Evolutionary conservation across 30 jellyfish, hydroid and myxozoan species (phyloP).

Genomic region (Euphysa ruthae): DNA sequence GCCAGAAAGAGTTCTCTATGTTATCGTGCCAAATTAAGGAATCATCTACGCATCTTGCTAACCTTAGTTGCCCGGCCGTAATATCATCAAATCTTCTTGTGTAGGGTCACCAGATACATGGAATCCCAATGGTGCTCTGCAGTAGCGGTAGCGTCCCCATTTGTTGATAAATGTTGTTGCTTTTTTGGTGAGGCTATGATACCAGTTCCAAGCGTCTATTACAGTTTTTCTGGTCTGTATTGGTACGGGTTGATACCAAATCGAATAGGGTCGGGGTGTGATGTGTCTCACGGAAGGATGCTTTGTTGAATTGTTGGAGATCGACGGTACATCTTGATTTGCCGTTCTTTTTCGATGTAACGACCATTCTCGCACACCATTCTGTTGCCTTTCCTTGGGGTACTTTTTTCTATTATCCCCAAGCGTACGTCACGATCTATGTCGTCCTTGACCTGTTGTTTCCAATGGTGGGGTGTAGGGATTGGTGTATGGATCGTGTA

Average conservation of each 20-base stretch:
- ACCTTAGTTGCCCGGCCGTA: not conserved
- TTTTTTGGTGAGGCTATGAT: conserved; percentile 35
- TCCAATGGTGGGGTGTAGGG: conserved; percentile 41
- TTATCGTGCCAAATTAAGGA: conserved; percentile 19
- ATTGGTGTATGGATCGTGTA: conserved; percentile 22
- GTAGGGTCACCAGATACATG: conserved; percentile 48
- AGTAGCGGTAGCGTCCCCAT: conserved; percentile 55
- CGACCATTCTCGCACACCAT: too few relatives aligned
- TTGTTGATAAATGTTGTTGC: conserved; percentile 37
- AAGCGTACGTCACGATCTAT: conserved; percentile 18
- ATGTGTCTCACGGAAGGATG: conserved; percentile 55
- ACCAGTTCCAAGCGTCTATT: conserved; percentile 64
- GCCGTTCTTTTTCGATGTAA: too few relatives aligned
- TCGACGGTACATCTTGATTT: conserved; percentile 44
- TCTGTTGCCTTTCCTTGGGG: conserved; percentile 44
- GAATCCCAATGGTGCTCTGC: conserved; percentile 44
- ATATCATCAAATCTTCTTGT: conserved; percentile 40
- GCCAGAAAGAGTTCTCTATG: conserved; percentile 31
- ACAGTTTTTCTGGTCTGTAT: conserved; percentile 33
- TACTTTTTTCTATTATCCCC: conserved; percentile 39
- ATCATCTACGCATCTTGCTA: conserved; percentile 38
- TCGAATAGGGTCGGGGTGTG: conserved; percentile 52
- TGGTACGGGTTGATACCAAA: conserved; percentile 20
- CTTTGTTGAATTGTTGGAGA: conserved; percentile 34
- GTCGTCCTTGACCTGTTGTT: conserved; percentile 20